Base-by-base conservation (phyloP, 2,888 invertebrate species). In the Coelinius sp. region DNA sequence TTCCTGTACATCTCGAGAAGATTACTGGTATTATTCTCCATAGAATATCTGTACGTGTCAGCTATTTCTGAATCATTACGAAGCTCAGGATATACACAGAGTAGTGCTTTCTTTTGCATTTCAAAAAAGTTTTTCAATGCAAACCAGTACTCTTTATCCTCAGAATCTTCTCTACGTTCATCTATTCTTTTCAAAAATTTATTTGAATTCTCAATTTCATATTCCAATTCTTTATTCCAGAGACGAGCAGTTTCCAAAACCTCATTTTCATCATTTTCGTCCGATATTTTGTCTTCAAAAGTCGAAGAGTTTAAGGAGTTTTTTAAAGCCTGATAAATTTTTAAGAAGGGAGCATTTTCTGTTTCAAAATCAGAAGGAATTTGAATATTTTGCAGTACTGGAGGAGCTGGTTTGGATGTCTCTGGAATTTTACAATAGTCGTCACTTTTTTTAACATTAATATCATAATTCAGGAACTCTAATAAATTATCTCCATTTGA, bases 91-190 rank as follows among this genome's bases (percentile, higher is more conserved):
- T 41, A 68, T 2, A 44, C 22, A 14, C 14, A n/a, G n/a, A 27
- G 35, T 24, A 53, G 3, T n/a, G 52, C n/a, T 25, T 38, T 59
- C 41, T 68, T 44, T 5, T 68, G 25, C 38, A 27, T 20, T 31
- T 27, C 5, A 0, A 59, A 68, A 12, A 68, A 68, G 0, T 24
- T 17, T 53, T 31, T 38, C 20, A 53, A 38, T 1, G 31, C 22
- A n/a, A 24, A 14, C 53, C 67, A 53, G n/a, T 68, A 68, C n/a
- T 68, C 22, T 44, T 31, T 25, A 27, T 25, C 27, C 14, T 14
- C n/a, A 12, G 31, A 10, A 10, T 35, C 31, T 52, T 14, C 49
- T 12, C 8, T 17, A 49, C 20, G 52, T 52, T 6, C 17, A 5
- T 49, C 12, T 6, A 6, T 27, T 31, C 10, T 7, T 24, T 67